Evolutionary conservation across 2,113 vertebrate species (phyloP).

Genomic region (Callocephalon fimbriatum): DNA sequence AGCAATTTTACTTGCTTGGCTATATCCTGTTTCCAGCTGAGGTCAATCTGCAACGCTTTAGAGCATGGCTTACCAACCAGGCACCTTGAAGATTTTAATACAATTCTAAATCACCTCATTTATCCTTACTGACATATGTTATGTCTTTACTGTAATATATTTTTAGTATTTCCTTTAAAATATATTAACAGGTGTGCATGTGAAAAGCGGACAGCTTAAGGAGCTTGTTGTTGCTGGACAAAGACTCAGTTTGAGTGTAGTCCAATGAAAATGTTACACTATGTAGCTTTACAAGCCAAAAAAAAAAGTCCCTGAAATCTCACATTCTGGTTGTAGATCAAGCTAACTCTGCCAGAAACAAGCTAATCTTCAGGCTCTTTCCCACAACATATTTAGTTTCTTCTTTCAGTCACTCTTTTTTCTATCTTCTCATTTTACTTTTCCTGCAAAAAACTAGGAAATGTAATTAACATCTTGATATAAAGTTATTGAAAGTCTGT

Average conservation of each 20-base stretch:
- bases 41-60: neutral
- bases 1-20: neutral
- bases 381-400: neutral
- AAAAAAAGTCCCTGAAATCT: neutral
- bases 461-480: neutral
- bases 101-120: constrained; percentile 54
- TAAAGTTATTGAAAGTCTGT: neutral
- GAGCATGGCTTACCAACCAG: neutral
- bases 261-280: constrained; percentile 44
- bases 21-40: neutral
- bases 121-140: constrained; percentile 20
- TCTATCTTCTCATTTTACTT: neutral
- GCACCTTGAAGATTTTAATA: neutral
- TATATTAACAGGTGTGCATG: constrained; percentile 42
- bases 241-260: neutral
- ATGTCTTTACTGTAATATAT: constrained; percentile 17
- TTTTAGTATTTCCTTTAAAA: constrained; percentile 54
- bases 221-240: constrained; percentile 37
- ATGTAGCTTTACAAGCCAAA: neutral
- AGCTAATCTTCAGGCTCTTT: neutral
- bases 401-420: neutral
- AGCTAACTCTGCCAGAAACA: neutral
- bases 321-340: neutral
- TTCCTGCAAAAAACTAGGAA: neutral
- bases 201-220: neutral